Conservation (phyloP, 2,888 invertebrate species). For the Idaea dimidiata region DNA sequence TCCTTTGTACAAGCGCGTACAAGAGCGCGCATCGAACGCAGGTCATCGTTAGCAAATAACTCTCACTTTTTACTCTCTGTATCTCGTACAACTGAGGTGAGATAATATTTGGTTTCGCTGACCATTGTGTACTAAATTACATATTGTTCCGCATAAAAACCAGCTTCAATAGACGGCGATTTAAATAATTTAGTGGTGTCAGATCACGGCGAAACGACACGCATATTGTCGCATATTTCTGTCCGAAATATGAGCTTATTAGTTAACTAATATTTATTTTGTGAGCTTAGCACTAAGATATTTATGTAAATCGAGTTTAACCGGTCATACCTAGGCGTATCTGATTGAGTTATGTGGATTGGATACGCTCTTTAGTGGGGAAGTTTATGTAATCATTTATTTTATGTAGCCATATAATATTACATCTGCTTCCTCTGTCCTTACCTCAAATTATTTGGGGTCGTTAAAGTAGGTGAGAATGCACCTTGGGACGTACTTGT, state of each 20-base stretch:
- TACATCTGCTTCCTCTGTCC: no score
- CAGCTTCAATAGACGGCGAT: slow-evolving; percentile 1
- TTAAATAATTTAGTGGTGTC: slow-evolving; percentile 2
- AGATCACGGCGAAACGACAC: not conserved
- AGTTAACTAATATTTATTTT: not conserved
- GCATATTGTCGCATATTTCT: not conserved
- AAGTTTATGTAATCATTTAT: no score
- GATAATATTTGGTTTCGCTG: slow-evolving; percentile 5
- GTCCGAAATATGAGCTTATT: not conserved
- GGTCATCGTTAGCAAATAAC: slow-evolving; percentile 14
- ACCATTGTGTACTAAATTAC: not conserved
- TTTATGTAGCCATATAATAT: no score
- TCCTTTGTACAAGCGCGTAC: not conserved
- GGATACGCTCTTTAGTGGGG: no score
- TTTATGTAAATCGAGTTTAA: not conserved
- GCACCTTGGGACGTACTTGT: no score
- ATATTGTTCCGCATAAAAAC: slow-evolving; percentile 4
- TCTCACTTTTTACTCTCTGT: slow-evolving; percentile 18
- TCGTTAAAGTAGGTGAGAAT: no score
- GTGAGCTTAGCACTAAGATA: not conserved
- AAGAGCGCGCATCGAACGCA: not conserved
- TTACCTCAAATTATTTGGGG: no score
- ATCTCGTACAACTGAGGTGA: not conserved
- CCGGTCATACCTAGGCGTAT: no score
- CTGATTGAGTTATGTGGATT: no score